Base-by-base conservation (phyloP, 1,140 invertebrate species). In the Carcinoscorpius rotundicauda region DNA sequence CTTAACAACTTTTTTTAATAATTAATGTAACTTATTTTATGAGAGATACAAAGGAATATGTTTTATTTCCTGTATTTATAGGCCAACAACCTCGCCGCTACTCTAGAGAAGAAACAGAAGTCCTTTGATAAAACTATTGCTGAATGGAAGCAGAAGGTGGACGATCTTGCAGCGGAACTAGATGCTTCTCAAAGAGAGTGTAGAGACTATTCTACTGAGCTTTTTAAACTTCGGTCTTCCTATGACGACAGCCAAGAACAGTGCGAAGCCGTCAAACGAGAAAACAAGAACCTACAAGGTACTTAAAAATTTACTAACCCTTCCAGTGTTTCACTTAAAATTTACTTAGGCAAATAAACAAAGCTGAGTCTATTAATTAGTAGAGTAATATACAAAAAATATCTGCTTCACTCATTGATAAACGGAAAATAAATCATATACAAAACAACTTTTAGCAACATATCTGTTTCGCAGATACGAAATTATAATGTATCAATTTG, bases 91-190 rank as follows among this genome's bases (percentile, higher is more conserved):
- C 88, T 97, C 75, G 93, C 95, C 75, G 91, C 91, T 76, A 88
- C 92, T 66, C 88, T 97, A 71, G 97, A 99, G 81, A 99, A 99
- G 91, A 98, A 98, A 82, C 95, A 98, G 82, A 97, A 98, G 82
- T 91, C 91, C 71, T 98, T 99, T 83, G 97, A 99, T 84, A 98
- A 98, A 82, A 95, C 97, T 79, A 92, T 99, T 77, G 87, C 91
- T 70, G 97, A 99, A 88, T 99, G 97, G 97, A 98, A 98, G 82
- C 88, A 96, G 80, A 98, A 98, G 84, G 92, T 94, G 76, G 93
- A 97, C 74, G 95, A 98, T 78, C 84, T 99, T 68, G 89, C 93
- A 70, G 88, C 91, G 72, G 97, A 99, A 81, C 84, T 99, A 62
- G 97, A 99, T 78, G 93, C 91, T 73, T 93, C 93, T 76, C 96